phyloP scores from a whole-genome alignment of 2,888 invertebrate species.

The Spicauda simplicius region DNA sequence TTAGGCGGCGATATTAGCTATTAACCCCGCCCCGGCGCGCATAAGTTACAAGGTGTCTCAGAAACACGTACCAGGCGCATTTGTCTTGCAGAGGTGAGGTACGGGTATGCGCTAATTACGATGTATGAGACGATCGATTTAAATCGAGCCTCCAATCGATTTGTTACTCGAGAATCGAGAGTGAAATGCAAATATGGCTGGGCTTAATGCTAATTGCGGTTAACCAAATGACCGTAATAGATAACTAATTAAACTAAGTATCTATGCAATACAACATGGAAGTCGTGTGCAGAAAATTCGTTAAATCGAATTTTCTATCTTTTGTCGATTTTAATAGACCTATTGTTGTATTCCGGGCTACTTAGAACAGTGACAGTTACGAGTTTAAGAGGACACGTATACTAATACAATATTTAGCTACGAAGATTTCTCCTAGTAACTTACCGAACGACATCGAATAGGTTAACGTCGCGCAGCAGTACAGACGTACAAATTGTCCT shows the following conservation, averaged over 20 bases:
- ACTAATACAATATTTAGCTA: too few relatives aligned
- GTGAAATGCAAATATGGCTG: conserved; percentile 12
- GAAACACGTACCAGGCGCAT: conserved; percentile 48
- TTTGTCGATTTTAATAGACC: too few relatives aligned
- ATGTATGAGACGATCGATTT: conserved; percentile 40
- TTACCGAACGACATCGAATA: too few relatives aligned
- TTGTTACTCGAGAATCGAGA: conserved; percentile 26
- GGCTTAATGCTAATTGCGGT: not conserved
- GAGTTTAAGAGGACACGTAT: too few relatives aligned
- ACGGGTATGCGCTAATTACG: conserved; percentile 42
- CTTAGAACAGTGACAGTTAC: too few relatives aligned
- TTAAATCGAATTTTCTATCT: too few relatives aligned
- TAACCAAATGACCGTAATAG: not conserved
- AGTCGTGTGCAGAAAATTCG: not conserved
- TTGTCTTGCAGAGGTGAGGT: conserved; percentile 63
- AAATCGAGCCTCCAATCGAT: conserved; percentile 38
- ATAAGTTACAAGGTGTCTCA: conserved; percentile 67
- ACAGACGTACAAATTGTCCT: too few relatives aligned
- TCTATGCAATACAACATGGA: not conserved
- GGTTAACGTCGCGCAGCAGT: too few relatives aligned
- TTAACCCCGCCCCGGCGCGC: conserved; percentile 72
- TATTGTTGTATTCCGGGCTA: too few relatives aligned
- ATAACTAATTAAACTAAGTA: not conserved
- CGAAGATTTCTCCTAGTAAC: too few relatives aligned
- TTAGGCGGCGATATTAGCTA: conserved; percentile 84